phyloP scores from a whole-genome alignment of 1,140 invertebrate species.

The Drosophila bocqueti region DNA sequence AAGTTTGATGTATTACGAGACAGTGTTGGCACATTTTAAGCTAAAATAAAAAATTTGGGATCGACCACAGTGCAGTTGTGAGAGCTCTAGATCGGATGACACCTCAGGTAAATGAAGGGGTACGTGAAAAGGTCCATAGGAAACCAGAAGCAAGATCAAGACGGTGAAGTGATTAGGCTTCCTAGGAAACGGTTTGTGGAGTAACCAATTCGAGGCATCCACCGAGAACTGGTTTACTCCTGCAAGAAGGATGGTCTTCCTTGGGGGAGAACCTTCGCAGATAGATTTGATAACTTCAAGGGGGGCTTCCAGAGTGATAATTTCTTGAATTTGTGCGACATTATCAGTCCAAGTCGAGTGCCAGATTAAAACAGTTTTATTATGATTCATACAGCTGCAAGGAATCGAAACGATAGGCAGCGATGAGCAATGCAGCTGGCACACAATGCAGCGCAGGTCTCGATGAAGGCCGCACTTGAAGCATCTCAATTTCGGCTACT shows the following conservation, averaged over 20 bases:
- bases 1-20: too few species aligned
- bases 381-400: slow-evolving; percentile 1
- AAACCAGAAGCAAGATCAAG: not conserved
- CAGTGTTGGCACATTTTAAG: too few species aligned
- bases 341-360: not conserved
- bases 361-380: not conserved
- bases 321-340: not conserved
- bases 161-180: not conserved
- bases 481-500: not conserved
- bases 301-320: not conserved
- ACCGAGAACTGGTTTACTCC: not conserved
- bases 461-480: not conserved
- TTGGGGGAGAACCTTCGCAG: not conserved
- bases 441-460: not conserved
- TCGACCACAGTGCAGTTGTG: too few species aligned
- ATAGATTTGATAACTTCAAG: not conserved
- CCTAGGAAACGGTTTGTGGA: not conserved
- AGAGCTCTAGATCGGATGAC: not conserved
- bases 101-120: not conserved
- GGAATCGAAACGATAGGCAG: not conserved
- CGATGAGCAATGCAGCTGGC: not conserved
- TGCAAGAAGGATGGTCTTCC: not conserved
- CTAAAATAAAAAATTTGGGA: too few species aligned
- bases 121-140: not conserved
- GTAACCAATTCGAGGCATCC: not conserved